phyloP scores from a whole-genome alignment of 2,888 invertebrate genomes.

The Melikaiella ostensackeni region DNA sequence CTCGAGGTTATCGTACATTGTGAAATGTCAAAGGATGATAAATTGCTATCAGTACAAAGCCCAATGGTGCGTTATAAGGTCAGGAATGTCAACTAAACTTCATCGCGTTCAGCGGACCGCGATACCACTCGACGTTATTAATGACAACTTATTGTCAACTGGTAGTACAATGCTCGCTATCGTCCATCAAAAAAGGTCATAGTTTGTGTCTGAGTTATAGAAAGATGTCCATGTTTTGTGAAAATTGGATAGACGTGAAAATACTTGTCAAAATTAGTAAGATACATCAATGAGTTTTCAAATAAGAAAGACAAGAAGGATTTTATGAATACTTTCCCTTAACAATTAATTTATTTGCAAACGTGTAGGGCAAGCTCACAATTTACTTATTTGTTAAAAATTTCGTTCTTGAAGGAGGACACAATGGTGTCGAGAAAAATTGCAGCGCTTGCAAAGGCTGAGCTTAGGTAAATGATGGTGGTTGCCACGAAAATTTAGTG shows the following conservation, averaged over 20 bases:
- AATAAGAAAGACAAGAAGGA: background rate
- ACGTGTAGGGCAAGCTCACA: too few species aligned
- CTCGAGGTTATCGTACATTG: slow-evolving; percentile 26
- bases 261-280: background rate
- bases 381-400: too few species aligned
- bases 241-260: background rate
- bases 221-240: background rate
- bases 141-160: slow-evolving; percentile 55
- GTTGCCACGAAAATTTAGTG: slow-evolving; percentile 72
- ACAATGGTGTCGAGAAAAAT: slow-evolving; percentile 63
- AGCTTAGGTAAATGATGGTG: slow-evolving; percentile 72
- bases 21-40: slow-evolving; percentile 53
- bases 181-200: background rate
- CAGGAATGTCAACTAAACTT: slow-evolving; percentile 55
- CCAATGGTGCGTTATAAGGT: slow-evolving; percentile 43
- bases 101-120: slow-evolving; percentile 48
- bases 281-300: background rate
- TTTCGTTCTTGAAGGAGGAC: background rate
- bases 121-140: slow-evolving; percentile 57
- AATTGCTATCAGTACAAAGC: slow-evolving; percentile 49
- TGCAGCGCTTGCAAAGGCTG: slow-evolving; percentile 56
- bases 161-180: slow-evolving; percentile 12
- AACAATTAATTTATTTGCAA: background rate
- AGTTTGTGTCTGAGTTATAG: background rate
- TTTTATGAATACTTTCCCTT: background rate